phyloP scores from a whole-genome alignment of 2,888 invertebrate genomes.

The Eupithecia pulchellata region DNA sequence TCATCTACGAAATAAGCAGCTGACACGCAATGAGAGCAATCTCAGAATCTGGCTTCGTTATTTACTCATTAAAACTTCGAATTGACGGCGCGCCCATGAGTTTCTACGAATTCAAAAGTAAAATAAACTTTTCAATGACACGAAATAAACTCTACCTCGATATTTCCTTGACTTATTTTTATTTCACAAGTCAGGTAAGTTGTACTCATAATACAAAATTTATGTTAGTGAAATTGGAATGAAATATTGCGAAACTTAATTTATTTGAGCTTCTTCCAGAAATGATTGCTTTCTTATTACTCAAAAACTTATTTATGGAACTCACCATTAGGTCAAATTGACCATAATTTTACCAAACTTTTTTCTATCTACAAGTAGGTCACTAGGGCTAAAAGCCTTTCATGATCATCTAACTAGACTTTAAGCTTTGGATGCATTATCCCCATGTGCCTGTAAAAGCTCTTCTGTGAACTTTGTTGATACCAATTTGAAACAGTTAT shows the following conservation, averaged over 20 bases:
- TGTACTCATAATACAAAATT: conserved; percentile 18
- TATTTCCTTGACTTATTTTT: conserved; percentile 47
- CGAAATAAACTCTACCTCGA: conserved; percentile 55
- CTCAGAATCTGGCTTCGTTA: conserved; percentile 69
- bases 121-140: conserved; percentile 70
- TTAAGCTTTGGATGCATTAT: background rate
- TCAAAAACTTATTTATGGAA: background rate
- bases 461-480: background rate
- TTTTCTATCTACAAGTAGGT: background rate
- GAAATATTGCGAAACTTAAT: conserved; percentile 29
- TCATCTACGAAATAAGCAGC: conserved; percentile 23
- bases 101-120: conserved; percentile 53
- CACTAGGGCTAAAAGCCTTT: background rate
- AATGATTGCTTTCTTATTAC: conserved; percentile 17
- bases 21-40: conserved; percentile 67
- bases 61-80: conserved; percentile 82
- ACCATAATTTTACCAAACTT: background rate
- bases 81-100: conserved; percentile 71
- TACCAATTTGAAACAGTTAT: background rate
- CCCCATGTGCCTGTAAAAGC: background rate
- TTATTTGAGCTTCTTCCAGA: conserved; percentile 31
- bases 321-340: background rate
- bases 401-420: background rate
- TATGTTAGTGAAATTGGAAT: conserved; percentile 39
- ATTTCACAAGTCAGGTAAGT: conserved; percentile 36